Percentiles rank a stretch among this genome's conserved stretches.
phyloP scores from a whole-genome alignment of 2,113 vertebrate species.

The Anguilla japonica region DNA sequence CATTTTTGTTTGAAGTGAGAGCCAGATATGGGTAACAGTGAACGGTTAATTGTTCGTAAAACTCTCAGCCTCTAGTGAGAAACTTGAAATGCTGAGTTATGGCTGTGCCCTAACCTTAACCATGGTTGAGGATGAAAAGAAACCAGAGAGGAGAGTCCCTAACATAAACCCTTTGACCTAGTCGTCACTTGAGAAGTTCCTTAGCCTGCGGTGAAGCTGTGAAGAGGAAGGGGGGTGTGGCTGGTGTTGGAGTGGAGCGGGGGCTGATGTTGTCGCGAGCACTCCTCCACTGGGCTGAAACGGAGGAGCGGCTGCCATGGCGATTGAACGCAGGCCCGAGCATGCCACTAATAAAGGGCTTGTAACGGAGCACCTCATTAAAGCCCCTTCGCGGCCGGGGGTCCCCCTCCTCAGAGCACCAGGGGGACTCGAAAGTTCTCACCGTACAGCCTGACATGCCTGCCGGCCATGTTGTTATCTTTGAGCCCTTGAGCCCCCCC shows the following conservation, averaged over 20 bases:
- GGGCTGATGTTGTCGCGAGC: not conserved
- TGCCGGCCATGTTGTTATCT: not conserved
- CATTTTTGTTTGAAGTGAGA: not conserved
- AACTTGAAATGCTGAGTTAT: not conserved
- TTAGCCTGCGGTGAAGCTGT: not conserved
- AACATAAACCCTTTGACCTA: not conserved
- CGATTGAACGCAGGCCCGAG: not conserved
- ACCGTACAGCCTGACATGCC: not conserved
- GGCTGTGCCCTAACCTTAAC: not conserved
- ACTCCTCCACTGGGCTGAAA: not conserved
- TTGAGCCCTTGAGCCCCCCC: no score
- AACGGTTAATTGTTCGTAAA: not conserved
- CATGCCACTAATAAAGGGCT: not conserved
- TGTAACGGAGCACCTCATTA: not conserved
- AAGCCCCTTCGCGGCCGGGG: no score
- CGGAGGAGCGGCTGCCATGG: not conserved
- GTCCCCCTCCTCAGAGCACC: not conserved
- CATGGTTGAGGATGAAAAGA: not conserved
- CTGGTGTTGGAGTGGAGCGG: not conserved
- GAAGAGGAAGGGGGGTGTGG: not conserved
- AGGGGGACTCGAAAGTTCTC: not conserved
- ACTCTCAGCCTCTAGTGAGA: not conserved
- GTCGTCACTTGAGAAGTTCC: not conserved
- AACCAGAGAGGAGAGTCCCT: conserved; percentile 24
- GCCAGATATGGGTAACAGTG: not conserved